phyloP scores from a whole-genome alignment of 2,113 vertebrate species.

The Ctenodactylus gundi region DNA sequence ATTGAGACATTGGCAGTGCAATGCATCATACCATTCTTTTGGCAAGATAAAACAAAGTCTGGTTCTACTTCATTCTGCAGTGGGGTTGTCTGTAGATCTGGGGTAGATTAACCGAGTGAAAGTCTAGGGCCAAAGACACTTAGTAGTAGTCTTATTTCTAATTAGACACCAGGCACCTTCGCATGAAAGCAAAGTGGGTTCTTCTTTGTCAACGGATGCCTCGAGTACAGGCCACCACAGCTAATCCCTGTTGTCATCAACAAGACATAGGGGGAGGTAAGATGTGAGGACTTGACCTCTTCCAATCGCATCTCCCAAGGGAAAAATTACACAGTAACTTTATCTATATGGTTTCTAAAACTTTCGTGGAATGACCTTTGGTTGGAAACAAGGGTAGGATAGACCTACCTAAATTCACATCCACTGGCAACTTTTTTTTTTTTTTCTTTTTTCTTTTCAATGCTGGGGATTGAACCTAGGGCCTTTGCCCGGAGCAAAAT shows the following conservation, averaged over 20 bases:
- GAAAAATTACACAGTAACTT: background rate
- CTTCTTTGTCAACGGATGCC: background rate
- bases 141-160: background rate
- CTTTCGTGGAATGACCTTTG: background rate
- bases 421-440: background rate
- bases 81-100: constrained; percentile 1
- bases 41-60: constrained; percentile 56
- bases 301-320: background rate
- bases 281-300: background rate
- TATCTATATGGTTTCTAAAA: background rate
- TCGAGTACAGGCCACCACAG: background rate
- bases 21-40: constrained; percentile 53
- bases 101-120: background rate
- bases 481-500: background rate
- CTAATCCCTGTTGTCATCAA: background rate
- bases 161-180: background rate
- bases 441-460: background rate
- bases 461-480: background rate
- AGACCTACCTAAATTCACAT: background rate
- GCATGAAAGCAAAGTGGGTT: background rate
- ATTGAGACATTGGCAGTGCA: constrained; percentile 47
- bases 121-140: background rate
- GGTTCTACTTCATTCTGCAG: constrained; percentile 49
- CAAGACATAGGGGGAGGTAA: background rate
- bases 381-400: background rate